Conservation (phyloP, 2,888 invertebrate genomes). For the Thera obeliscata region DNA sequence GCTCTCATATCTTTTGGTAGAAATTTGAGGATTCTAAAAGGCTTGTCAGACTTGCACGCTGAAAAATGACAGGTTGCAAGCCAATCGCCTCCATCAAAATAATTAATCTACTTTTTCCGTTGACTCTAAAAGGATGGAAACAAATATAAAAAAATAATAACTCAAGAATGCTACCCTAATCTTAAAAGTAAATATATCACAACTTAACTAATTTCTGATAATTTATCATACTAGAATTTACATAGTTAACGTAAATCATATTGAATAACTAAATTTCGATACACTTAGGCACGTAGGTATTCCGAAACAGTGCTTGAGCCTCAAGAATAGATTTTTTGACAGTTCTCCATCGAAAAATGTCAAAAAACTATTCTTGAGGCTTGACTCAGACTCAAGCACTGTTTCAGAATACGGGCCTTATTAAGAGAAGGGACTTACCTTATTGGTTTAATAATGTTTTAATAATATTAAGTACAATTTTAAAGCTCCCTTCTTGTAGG, state of each 20-base stretch:
- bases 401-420: conserved; percentile 5
- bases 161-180: conserved; percentile 6
- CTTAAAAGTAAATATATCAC: conserved; percentile 33
- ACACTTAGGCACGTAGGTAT: conserved; percentile 7
- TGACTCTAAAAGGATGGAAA: conserved; percentile 24
- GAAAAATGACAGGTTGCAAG: not conserved
- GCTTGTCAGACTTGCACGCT: too few species aligned
- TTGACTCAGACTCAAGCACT: too few species aligned
- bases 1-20: too few species aligned
- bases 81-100: not conserved
- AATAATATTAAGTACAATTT: conserved; percentile 2
- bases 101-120: not conserved
- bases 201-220: conserved; percentile 51
- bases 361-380: too few species aligned
- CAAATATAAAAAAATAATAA: conserved; percentile 20
- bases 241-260: conserved; percentile 51
- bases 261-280: conserved; percentile 36
- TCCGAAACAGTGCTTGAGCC: too few species aligned
- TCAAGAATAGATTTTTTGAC: too few species aligned
- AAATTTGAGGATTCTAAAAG: too few species aligned
- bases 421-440: conserved; percentile 22
- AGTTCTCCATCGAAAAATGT: too few species aligned
- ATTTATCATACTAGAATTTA: conserved; percentile 68
- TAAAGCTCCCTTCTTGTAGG: conserved; percentile 17
- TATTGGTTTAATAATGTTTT: not conserved